Evolutionary conservation across 2,113 vertebrate species (phyloP).

Genomic region (Hemiprocne comata): DNA sequence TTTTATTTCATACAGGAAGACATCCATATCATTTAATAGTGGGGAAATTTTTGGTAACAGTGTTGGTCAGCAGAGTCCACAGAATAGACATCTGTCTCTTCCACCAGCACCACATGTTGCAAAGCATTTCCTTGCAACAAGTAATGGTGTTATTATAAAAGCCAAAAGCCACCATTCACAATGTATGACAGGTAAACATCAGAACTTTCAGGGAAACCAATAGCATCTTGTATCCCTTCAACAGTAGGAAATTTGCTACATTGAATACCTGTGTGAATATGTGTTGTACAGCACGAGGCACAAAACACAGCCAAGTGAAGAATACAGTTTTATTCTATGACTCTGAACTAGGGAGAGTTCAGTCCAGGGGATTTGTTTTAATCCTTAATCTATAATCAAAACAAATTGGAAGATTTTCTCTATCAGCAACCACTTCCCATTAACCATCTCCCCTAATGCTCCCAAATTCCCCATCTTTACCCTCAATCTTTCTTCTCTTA

Average conservation of each 20-base stretch:
- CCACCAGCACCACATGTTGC: background rate
- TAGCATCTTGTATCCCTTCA: background rate
- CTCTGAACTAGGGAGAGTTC: background rate
- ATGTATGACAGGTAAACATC: background rate
- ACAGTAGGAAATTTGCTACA: accelerated
- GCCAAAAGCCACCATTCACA: background rate
- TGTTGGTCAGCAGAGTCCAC: background rate
- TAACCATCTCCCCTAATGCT: background rate
- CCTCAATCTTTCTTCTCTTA: background rate
- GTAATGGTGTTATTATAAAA: background rate
- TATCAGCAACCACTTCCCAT: background rate
- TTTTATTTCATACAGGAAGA: background rate
- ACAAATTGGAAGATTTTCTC: background rate
- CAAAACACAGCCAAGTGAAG: background rate
- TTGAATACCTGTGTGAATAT: background rate
- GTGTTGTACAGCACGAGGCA: background rate
- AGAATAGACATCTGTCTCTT: background rate
- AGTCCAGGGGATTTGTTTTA: background rate
- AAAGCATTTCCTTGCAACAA: background rate
- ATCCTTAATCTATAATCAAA: background rate
- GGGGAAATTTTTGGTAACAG: background rate
- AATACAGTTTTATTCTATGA: background rate
- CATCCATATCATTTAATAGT: accelerated
- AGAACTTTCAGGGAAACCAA: background rate
- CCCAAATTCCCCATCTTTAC: background rate